Percentiles rank a stretch among this genome's conserved stretches.
phyloP scores from a whole-genome alignment of 23 tunicate species.

The Ciona savignyi region DNA sequence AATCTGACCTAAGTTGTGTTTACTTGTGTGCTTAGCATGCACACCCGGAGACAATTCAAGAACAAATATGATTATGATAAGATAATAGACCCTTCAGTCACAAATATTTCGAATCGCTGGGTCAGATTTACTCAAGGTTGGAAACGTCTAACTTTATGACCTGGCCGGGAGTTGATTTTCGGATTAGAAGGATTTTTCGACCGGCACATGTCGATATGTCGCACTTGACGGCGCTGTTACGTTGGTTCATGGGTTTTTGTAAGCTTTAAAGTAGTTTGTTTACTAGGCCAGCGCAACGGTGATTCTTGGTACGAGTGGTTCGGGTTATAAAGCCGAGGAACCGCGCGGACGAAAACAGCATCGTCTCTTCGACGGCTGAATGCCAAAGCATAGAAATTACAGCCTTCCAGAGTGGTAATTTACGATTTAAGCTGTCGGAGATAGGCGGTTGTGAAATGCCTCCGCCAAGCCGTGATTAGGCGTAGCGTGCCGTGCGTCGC shows the following conservation, averaged over 20 bases:
- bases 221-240: no score
- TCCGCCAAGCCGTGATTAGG: background rate
- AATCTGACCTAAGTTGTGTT: no score
- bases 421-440: background rate
- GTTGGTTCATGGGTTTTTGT: no score
- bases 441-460: background rate
- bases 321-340: background rate
- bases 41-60: background rate
- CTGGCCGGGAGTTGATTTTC: no score
- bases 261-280: no score
- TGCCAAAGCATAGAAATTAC: background rate
- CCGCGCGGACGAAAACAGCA: background rate
- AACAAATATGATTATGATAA: background rate
- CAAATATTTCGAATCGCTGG: no score
- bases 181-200: no score
- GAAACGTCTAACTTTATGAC: no score
- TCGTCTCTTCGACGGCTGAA: background rate
- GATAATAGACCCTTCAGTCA: no score
- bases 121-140: no score
- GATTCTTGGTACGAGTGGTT: background rate
- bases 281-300: background rate
- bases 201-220: no score
- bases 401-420: background rate
- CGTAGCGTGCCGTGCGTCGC: background rate
- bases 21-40: background rate